Conservation (phyloP, 2,888 invertebrate species). For the Halictus ligatus region DNA sequence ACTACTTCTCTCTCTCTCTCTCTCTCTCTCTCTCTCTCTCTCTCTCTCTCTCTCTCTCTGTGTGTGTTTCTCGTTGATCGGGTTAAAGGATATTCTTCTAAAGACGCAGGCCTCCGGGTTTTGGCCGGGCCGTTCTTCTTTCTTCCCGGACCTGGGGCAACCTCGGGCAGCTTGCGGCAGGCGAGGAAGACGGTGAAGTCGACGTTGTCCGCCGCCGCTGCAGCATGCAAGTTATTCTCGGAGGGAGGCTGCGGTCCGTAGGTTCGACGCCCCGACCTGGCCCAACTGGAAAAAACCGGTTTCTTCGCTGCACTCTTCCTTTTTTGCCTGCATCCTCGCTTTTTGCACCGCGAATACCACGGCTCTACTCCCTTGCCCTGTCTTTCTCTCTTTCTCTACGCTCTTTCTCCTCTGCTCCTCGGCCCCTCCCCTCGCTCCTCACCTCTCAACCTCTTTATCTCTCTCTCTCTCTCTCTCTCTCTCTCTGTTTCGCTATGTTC, state of each 20-base stretch:
- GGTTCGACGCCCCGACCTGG: slow-evolving; percentile 85
- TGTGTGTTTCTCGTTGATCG: background rate
- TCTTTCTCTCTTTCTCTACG: slow-evolving; percentile 20
- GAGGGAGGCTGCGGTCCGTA: slow-evolving; percentile 83
- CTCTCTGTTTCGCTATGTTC: slow-evolving; percentile 36
- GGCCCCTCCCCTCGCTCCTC: slow-evolving; percentile 36
- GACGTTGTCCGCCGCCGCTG: slow-evolving; percentile 58
- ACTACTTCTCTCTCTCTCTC: slow-evolving; percentile 6
- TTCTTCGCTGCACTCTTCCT: slow-evolving; percentile 82
- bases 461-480: slow-evolving; percentile 45
- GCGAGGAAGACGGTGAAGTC: slow-evolving; percentile 63
- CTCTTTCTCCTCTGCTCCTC: slow-evolving; percentile 34
- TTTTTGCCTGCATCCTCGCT: slow-evolving; percentile 82
- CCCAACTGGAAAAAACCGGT: slow-evolving; percentile 85
- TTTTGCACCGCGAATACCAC: slow-evolving; percentile 79
- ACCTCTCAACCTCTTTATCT: slow-evolving; percentile 24
- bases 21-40: background rate
- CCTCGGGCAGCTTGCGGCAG: slow-evolving; percentile 73
- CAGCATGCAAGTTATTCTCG: slow-evolving; percentile 83
- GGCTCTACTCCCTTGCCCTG: slow-evolving; percentile 53
- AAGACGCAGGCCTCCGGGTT: slow-evolving; percentile 46
- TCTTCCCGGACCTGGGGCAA: slow-evolving; percentile 82
- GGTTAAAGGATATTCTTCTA: slow-evolving; percentile 51
- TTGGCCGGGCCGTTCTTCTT: slow-evolving; percentile 64
- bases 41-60: background rate